These are phyloP conservation scores for Armadillidium nasatum DNA, from an alignment of 1,140 invertebrate genomes.

Conservation along the genomic window DNA sequence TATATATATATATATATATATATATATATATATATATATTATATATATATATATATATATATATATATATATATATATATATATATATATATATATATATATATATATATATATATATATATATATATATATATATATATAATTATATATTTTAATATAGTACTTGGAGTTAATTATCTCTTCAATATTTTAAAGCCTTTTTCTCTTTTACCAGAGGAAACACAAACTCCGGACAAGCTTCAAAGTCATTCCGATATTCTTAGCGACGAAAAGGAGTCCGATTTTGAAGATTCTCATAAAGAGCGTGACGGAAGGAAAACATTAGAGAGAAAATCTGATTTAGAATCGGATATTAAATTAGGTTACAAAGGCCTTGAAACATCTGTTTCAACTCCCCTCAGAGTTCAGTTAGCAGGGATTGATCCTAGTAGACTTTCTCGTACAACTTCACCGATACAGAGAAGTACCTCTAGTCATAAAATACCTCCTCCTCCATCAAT, in stretches of 20 bases:
- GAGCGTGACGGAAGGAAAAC: not conserved
- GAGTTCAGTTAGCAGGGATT: not conserved
- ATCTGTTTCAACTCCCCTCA: not conserved
- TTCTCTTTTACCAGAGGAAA: not conserved
- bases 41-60: too few relatives aligned
- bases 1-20: too few relatives aligned
- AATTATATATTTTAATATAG: too few relatives aligned
- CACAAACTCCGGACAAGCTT: not conserved
- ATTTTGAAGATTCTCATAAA: not conserved
- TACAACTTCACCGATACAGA: not conserved
- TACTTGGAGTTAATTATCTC: too few relatives aligned
- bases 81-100: too few relatives aligned
- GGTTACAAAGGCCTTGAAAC: not conserved
- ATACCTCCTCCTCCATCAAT: not conserved
- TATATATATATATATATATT: too few relatives aligned
- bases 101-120: too few relatives aligned
- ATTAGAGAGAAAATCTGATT: not conserved
- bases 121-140: too few relatives aligned
- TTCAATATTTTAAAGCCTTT: too few relatives aligned
- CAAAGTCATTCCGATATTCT: not conserved
- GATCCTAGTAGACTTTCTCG: not conserved
- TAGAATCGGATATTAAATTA: not conserved
- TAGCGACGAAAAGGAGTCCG: not conserved
- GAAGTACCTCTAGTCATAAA: not conserved
- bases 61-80: too few relatives aligned